These are phyloP conservation scores for Epistrophe eligans DNA, from an alignment of 2,888 invertebrate genomes.

Conservation along the genomic window DNA sequence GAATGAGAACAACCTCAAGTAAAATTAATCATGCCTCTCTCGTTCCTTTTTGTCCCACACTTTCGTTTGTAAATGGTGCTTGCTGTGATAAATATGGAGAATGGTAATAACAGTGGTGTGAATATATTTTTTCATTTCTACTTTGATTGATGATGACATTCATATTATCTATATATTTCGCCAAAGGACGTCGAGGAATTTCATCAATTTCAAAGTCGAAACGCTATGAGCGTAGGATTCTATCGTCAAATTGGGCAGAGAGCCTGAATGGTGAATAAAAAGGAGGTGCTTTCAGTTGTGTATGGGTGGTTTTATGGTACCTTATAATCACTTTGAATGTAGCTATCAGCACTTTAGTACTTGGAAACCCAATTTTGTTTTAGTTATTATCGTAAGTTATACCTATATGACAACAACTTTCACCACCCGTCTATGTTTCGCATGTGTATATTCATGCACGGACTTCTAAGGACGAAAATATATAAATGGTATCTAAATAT, in stretches of 20 bases:
- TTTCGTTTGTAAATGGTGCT: slow-evolving; percentile 35
- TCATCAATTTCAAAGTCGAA: slow-evolving; percentile 60
- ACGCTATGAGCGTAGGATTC: slow-evolving; percentile 29
- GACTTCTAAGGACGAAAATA: background rate
- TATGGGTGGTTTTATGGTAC: slow-evolving; percentile 8
- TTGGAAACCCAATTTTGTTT: slow-evolving; percentile 49
- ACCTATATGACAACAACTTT: slow-evolving; percentile 5
- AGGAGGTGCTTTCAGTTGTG: slow-evolving; percentile 8
- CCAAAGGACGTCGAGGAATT: slow-evolving; percentile 70
- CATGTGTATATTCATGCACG: background rate
- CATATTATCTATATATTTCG: slow-evolving; percentile 72
- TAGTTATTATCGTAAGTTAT: slow-evolving; percentile 49
- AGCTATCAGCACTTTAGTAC: slow-evolving; percentile 32
- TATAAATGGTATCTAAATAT: slow-evolving; percentile 14
- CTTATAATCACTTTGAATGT: slow-evolving; percentile 58
- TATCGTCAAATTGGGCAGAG: slow-evolving; percentile 49
- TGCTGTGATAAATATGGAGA: slow-evolving; percentile 62
- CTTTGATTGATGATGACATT: slow-evolving; percentile 76
- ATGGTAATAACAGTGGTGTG: slow-evolving; percentile 48
- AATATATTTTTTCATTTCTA: slow-evolving; percentile 59
- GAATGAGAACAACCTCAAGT: slow-evolving; percentile 71
- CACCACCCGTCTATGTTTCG: slow-evolving; percentile 15
- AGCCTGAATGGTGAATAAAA: slow-evolving; percentile 4
- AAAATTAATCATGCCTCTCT: slow-evolving; percentile 68
- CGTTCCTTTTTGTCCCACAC: slow-evolving; percentile 38